Conservation (phyloP, 2,888 invertebrate genomes). For the Dicyrtomina minuta region DNA sequence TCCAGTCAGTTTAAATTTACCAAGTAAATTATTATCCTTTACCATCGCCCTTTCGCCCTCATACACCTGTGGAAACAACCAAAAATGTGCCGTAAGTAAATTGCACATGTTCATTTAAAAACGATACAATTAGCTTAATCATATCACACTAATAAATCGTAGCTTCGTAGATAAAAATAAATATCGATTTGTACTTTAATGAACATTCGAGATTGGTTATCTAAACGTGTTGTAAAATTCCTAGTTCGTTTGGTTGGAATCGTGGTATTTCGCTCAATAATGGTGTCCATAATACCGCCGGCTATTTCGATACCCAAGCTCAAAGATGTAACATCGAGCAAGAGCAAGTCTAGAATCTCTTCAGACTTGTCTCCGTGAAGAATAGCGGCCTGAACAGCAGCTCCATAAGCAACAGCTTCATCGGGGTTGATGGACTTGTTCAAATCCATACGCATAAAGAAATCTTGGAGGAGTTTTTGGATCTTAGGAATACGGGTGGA, state of each 20-base stretch:
- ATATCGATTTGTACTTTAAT: constrained; percentile 60
- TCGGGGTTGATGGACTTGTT: constrained; percentile 96
- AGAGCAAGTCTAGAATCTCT: constrained; percentile 64
- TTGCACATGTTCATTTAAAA: too few species aligned
- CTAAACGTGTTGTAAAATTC: constrained; percentile 66
- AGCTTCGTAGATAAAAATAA: constrained; percentile 54
- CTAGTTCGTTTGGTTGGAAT: constrained; percentile 67
- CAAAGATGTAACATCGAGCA: constrained; percentile 67
- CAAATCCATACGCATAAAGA: constrained; percentile 93
- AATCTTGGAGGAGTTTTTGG: constrained; percentile 88
- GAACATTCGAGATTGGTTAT: constrained; percentile 68
- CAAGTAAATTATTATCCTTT: constrained; percentile 90
- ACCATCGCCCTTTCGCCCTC: constrained; percentile 96
- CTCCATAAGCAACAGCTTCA: constrained; percentile 96
- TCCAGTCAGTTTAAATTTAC: constrained; percentile 94
- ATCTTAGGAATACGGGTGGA: constrained; percentile 98
- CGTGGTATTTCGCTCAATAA: constrained; percentile 69
- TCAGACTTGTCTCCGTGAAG: constrained; percentile 72
- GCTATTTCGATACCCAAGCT: constrained; percentile 72
- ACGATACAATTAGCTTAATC: too few species aligned
- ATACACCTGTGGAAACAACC: constrained; percentile 69
- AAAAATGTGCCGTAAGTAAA: too few species aligned
- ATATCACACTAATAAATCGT: too few species aligned
- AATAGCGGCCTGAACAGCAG: constrained; percentile 95
- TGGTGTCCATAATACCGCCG: constrained; percentile 70